phyloP scores from a whole-genome alignment of 2,113 vertebrate species.

The Brevimyrus niger region DNA sequence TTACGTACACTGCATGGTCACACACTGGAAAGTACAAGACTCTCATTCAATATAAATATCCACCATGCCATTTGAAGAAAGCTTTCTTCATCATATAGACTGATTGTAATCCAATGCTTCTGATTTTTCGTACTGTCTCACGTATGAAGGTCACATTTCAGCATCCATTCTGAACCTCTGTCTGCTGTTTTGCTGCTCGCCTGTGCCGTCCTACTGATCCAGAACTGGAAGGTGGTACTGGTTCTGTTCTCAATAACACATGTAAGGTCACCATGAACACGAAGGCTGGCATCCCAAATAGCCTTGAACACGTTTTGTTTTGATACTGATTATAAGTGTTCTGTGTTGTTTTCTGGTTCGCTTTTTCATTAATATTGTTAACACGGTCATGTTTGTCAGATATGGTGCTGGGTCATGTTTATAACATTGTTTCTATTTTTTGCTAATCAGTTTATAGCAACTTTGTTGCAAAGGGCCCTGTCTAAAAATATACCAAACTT shows the following conservation, averaged over 20 bases:
- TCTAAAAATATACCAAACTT: neutral
- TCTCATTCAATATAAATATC: neutral
- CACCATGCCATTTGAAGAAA: neutral
- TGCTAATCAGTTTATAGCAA: neutral
- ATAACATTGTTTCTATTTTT: neutral
- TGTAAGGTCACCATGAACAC: neutral
- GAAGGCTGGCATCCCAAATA: neutral
- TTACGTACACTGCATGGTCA: neutral
- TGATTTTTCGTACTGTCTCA: neutral
- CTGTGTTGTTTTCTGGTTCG: neutral
- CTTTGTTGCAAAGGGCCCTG: neutral
- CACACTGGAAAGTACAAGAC: neutral
- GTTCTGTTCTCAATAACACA: neutral
- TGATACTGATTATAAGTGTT: neutral
- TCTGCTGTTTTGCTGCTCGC: neutral
- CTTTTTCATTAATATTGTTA: neutral
- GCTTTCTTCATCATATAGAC: neutral
- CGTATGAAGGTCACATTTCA: neutral
- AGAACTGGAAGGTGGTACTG: neutral
- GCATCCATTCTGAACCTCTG: neutral
- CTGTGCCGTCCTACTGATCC: neutral
- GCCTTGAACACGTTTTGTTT: neutral
- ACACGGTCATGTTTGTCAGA: neutral
- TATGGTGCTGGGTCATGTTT: neutral
- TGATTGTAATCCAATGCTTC: neutral